phyloP scores from a whole-genome alignment of 2,113 vertebrate genomes.

The Capreolus pygargus region DNA sequence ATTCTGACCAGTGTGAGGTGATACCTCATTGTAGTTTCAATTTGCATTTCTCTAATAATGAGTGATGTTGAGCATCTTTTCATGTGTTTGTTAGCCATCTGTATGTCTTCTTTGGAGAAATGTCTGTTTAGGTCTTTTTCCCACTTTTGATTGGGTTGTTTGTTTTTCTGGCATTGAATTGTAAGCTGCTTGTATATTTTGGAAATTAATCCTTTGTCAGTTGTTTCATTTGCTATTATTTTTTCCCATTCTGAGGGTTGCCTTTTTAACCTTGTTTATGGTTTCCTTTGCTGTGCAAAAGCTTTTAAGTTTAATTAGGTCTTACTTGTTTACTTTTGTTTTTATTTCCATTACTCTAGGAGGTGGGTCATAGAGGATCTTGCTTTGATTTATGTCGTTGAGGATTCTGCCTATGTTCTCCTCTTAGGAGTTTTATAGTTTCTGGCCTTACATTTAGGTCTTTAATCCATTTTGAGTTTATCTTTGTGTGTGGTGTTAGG shows the following conservation, averaged over 20 bases:
- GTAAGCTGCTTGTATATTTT: not conserved
- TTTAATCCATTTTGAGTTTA: not conserved
- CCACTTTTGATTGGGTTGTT: not conserved
- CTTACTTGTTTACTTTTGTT: not conserved
- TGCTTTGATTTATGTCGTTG: not conserved
- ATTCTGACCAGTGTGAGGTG: not conserved
- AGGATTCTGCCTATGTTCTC: not conserved
- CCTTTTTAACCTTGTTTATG: not conserved
- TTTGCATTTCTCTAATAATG: not conserved
- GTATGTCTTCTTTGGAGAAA: not conserved
- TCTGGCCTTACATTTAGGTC: not conserved
- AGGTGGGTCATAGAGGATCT: not conserved
- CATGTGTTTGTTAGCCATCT: not conserved
- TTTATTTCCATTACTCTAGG: not conserved
- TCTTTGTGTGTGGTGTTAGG: not conserved
- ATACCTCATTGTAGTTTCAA: not conserved
- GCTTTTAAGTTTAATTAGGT: not conserved
- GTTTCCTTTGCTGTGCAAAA: not conserved
- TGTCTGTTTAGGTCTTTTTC: not conserved
- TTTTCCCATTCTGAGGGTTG: not conserved
- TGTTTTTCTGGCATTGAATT: not conserved
- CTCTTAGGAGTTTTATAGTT: not conserved
- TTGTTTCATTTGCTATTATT: not conserved
- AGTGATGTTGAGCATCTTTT: not conserved
- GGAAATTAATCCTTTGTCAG: not conserved